Conservation (phyloP, 2,888 invertebrate species). For the Hedya salicella region DNA sequence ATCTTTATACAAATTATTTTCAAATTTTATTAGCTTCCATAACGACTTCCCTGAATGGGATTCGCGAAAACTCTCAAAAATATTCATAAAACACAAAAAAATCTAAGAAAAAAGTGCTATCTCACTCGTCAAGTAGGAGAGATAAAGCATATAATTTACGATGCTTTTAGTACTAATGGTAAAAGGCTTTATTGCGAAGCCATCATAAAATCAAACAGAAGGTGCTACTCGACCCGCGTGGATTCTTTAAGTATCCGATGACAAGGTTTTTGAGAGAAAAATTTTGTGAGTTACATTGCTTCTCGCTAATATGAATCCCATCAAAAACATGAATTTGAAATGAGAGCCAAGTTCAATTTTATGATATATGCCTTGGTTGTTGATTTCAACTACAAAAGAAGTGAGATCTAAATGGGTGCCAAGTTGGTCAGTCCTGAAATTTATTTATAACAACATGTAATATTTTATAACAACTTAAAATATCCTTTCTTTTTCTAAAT, state of each 20-base stretch:
- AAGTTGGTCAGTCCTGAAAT: no score
- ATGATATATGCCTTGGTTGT: no score
- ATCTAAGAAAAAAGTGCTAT: constrained; percentile 28
- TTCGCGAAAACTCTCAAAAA: constrained; percentile 24
- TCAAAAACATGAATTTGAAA: not conserved
- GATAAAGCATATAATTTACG: constrained; percentile 71
- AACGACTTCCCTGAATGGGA: not conserved
- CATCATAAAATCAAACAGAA: constrained; percentile 61
- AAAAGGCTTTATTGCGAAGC: constrained; percentile 64
- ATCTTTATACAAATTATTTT: not conserved
- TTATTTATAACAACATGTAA: no score
- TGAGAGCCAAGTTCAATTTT: no score
- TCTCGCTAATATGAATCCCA: not conserved
- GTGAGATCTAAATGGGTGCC: no score
- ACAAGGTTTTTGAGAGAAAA: not conserved
- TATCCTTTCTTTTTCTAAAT: no score
- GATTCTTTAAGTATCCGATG: constrained; percentile 10
- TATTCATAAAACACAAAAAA: constrained; percentile 35
- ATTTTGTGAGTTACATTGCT: constrained; percentile 18
- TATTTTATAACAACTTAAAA: no score
- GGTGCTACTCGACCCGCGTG: constrained; percentile 27
- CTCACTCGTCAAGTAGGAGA: constrained; percentile 51
- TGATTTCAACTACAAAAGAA: no score
- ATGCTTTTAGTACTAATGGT: constrained; percentile 70
- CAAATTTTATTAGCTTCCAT: not conserved